Conservation (phyloP, 2,888 invertebrate species). For the Plagodis dolabraria region DNA sequence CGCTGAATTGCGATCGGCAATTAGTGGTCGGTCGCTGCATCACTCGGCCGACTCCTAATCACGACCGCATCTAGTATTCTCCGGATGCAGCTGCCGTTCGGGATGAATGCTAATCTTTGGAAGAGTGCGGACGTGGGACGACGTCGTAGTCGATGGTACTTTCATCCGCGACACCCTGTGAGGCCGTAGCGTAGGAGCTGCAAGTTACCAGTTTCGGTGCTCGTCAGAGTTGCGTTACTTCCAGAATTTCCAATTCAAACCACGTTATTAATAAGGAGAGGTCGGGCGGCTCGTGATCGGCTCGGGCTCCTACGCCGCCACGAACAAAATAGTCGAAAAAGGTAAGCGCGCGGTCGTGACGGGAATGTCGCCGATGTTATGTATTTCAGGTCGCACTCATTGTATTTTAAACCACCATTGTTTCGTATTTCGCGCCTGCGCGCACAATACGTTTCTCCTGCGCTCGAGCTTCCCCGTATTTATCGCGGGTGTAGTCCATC, state of each 20-base stretch:
- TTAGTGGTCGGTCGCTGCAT: constrained; percentile 66
- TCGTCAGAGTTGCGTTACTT: constrained; percentile 38
- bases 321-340: constrained; percentile 78
- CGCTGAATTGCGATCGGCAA: constrained; percentile 65
- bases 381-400: constrained; percentile 77
- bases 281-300: constrained; percentile 61
- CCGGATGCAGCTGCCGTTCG: constrained; percentile 42
- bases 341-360: constrained; percentile 78
- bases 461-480: constrained; percentile 43
- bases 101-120: constrained; percentile 52
- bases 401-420: constrained; percentile 83
- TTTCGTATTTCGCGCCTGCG: constrained; percentile 78
- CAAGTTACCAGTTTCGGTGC: constrained; percentile 7
- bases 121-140: constrained; percentile 30
- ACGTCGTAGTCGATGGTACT: constrained; percentile 2
- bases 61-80: constrained; percentile 69
- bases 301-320: constrained; percentile 50
- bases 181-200: constrained; percentile 2
- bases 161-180: constrained; percentile 2
- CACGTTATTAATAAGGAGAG: constrained; percentile 79
- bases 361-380: constrained; percentile 76
- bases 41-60: constrained; percentile 53
- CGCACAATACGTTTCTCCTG: constrained; percentile 52
- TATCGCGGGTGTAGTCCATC: constrained; percentile 49
- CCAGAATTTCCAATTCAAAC: constrained; percentile 67